phyloP scores from a whole-genome alignment of 2,888 invertebrate species.

The Spodoptera littoralis region DNA sequence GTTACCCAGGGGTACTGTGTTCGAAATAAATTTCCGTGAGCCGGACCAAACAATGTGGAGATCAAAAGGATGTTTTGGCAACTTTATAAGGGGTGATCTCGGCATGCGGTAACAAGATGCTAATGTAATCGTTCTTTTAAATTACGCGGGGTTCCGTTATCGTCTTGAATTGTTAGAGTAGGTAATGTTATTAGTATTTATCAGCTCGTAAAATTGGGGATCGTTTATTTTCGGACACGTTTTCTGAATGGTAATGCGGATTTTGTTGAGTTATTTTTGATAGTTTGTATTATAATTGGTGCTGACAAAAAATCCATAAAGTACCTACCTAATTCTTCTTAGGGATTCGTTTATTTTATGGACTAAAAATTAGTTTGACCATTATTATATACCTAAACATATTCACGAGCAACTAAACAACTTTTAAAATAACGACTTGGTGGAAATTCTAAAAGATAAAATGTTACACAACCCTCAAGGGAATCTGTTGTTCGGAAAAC shows the following conservation, averaged over 20 bases:
- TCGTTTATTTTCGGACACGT: slow-evolving; percentile 42
- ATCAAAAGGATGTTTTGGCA: slow-evolving; percentile 75
- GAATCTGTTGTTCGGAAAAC: neutral
- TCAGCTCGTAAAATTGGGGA: slow-evolving; percentile 59
- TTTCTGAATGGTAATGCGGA: slow-evolving; percentile 24
- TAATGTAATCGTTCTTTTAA: slow-evolving; percentile 75
- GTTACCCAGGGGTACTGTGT: slow-evolving; percentile 69
- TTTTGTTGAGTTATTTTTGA: slow-evolving; percentile 1
- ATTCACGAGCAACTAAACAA: no score
- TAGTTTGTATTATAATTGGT: neutral
- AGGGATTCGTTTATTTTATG: no score
- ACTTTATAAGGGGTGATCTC: slow-evolving; percentile 72
- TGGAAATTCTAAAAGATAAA: slow-evolving; percentile 1
- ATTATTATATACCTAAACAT: no score
- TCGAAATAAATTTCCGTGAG: slow-evolving; percentile 72
- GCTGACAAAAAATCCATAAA: neutral
- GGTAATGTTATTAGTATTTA: slow-evolving; percentile 66
- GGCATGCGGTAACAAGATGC: slow-evolving; percentile 73
- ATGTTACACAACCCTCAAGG: neutral
- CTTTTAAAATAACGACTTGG: slow-evolving; percentile 1
- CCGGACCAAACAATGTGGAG: slow-evolving; percentile 81
- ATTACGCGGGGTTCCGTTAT: slow-evolving; percentile 67
- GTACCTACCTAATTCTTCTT: no score
- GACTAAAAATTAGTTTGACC: no score
- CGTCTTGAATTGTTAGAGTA: slow-evolving; percentile 58